These are phyloP conservation scores for Geodia barretti DNA, from an alignment of 37 sponge, comb jelly and placozoan genomes.

Conservation along the genomic window DNA sequence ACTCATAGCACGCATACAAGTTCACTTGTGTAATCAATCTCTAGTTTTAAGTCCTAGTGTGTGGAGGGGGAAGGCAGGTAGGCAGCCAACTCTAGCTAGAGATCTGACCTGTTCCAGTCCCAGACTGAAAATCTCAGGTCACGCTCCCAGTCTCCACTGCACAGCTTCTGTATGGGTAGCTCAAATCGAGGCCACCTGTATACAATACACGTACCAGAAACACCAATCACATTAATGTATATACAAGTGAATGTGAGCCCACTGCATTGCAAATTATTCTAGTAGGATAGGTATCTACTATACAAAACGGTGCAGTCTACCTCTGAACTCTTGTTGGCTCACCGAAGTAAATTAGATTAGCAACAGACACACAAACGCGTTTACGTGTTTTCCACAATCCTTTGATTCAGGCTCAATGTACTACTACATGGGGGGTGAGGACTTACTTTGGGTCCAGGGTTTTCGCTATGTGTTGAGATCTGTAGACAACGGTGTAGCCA, in stretches of 20 bases:
- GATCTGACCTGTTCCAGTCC: constrained; percentile 93
- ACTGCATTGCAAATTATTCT: not conserved
- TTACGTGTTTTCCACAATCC: no score
- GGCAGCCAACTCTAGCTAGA: no score
- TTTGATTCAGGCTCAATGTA: no score
- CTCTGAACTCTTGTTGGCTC: no score
- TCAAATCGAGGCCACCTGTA: constrained; percentile 76
- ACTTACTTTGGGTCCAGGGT: constrained; percentile 79
- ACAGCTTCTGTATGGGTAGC: constrained; percentile 68
- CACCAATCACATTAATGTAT: not conserved
- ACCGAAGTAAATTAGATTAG: no score
- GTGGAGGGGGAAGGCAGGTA: no score
- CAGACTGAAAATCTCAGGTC: constrained; percentile 76
- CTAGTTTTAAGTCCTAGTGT: no score
- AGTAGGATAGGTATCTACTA: not conserved
- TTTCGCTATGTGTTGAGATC: constrained; percentile 77
- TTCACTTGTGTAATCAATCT: no score
- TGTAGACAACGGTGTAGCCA: constrained; percentile 69
- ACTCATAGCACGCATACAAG: no score
- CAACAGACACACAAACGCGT: not conserved
- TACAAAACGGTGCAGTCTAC: not conserved
- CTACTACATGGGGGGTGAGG: not conserved
- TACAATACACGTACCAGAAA: not conserved
- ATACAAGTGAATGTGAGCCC: no score
- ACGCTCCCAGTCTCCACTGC: constrained; percentile 88